Evolutionary conservation across 2,113 vertebrate species (phyloP).

Genomic region (Aptenodytes patagonicus): DNA sequence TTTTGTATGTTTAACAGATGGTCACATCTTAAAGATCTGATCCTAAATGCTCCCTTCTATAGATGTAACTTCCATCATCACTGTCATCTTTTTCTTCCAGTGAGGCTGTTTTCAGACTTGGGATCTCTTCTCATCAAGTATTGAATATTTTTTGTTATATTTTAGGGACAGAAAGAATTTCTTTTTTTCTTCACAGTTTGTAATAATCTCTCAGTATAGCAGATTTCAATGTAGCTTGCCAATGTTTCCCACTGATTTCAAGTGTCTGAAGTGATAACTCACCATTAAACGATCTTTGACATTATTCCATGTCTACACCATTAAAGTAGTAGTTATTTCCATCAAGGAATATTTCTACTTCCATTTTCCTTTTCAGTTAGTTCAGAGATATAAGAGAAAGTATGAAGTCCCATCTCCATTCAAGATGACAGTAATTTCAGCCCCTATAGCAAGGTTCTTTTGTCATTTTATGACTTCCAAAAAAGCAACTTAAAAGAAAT

Average conservation of each 20-base stretch:
- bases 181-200: background rate
- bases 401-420: background rate
- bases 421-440: background rate
- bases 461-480: background rate
- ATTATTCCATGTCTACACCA: background rate
- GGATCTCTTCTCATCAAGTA: background rate
- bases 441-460: background rate
- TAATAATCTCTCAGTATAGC: background rate
- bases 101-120: background rate
- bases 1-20: background rate
- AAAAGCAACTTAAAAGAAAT: constrained; percentile 4
- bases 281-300: background rate
- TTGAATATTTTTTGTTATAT: background rate
- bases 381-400: background rate
- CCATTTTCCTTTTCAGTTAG: background rate
- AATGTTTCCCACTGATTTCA: background rate
- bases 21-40: background rate
- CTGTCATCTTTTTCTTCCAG: background rate
- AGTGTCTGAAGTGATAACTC: background rate
- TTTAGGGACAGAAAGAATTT: background rate
- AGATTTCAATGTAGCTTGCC: background rate
- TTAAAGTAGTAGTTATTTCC: background rate
- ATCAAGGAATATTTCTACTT: background rate
- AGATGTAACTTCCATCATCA: background rate
- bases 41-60: background rate